Conservation (phyloP, 2,888 invertebrate species). For the Tipula unca region DNA sequence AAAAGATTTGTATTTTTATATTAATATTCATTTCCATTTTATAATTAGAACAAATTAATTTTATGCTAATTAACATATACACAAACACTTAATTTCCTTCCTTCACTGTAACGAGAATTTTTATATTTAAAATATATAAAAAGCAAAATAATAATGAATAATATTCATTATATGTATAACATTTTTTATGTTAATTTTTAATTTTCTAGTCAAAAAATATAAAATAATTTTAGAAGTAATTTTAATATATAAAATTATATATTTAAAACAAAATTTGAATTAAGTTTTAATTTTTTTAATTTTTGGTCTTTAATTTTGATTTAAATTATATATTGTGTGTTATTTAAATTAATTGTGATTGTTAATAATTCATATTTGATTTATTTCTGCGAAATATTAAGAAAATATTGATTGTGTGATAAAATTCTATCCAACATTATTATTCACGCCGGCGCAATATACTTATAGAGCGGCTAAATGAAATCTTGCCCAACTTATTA, state of each 20-base stretch:
- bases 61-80: neutral
- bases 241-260: neutral
- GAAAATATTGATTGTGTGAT: too few relatives aligned
- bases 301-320: neutral
- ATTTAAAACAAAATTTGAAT: neutral
- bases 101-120: neutral
- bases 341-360: neutral
- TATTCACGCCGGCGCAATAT: too few relatives aligned
- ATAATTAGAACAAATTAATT: neutral
- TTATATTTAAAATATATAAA: neutral
- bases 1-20: neutral
- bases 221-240: neutral
- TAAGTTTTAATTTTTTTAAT: neutral
- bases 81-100: neutral
- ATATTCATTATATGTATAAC: neutral
- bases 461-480: too few relatives aligned
- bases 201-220: neutral
- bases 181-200: neutral
- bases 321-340: neutral
- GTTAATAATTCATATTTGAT: neutral
- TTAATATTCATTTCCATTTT: neutral
- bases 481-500: too few relatives aligned
- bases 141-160: neutral
- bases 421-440: too few relatives aligned
- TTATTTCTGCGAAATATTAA: neutral